Evolutionary conservation across 2,888 invertebrate species (phyloP), one percentile per base, ranked within the genome.

Genomic region (Temnothorax ravouxi): DNA sequence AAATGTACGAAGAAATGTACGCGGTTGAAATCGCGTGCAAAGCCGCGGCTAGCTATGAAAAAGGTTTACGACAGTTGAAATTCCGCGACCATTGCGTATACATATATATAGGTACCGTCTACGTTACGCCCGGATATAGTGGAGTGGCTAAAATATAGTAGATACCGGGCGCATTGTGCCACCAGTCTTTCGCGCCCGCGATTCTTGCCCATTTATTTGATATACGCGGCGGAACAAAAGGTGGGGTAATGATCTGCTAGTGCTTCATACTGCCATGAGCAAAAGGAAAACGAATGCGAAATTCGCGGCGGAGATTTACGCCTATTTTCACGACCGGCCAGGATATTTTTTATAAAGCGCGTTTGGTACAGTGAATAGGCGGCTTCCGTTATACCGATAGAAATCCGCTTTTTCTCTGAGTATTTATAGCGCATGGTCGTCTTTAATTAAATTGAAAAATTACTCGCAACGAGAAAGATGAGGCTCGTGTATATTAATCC

Each of bases 61-160:
- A 87, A 90, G 90, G 86, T 92, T 92, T 91, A 91, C 90, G 87
- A 89, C 82, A 87, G 76, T 89, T 92, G 89, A 91, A 92, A 91
- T 91, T 91, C 87, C 88, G 59, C 56, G 84, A 75, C 82, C 72
- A 29, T 29, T 64, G 84, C 80, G 66, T 29, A 29, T 29, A 29
- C 41, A 52, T 34, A n/a, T n/a, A n/a, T n/a, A n/a, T n/a, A n/a
- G n/a, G 52, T 29, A 64, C 54, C 64, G 75, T 64, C 69, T 62
- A 56, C 79, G 66, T 62, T 69, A 74, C 62, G 75, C 66, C 80
- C 44, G 21, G 61, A 80, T 67, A 74, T 67, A 74, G 69, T 59
- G 44, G 81, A 85, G 84, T 66, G 75, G 67, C 84, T 86, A 85
- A 89, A 88, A 75, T 87, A 85, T 89, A 86, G 71, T 21, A 59